phyloP scores from a whole-genome alignment of 2,888 invertebrate genomes.

The Drosophila robusta region DNA sequence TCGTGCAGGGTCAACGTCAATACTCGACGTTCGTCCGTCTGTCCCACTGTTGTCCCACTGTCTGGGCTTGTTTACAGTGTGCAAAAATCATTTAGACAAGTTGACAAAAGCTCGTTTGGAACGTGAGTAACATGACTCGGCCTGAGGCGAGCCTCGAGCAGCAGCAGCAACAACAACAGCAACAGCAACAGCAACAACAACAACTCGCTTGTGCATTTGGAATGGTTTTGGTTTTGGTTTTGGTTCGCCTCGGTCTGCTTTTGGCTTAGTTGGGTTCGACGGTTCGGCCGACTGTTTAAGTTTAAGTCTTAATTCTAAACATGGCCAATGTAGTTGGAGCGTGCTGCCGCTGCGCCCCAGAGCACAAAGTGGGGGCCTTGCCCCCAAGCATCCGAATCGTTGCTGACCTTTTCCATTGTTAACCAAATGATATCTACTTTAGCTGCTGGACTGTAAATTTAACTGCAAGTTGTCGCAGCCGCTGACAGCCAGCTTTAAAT shows the following conservation, averaged over 20 bases:
- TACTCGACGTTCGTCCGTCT: conserved; percentile 45
- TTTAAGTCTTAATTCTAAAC: conserved; percentile 79
- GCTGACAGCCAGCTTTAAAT: too few species aligned
- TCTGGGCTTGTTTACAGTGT: conserved; percentile 82
- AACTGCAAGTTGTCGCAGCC: neutral
- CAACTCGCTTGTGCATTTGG: conserved; percentile 35
- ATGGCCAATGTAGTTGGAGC: conserved; percentile 79
- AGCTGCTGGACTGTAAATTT: conserved; percentile 9
- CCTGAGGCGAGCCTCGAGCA: conserved; percentile 49
- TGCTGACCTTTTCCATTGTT: conserved; percentile 69
- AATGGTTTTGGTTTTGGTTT: conserved; percentile 45
- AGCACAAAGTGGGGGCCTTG: conserved; percentile 67
- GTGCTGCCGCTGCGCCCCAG: conserved; percentile 63
- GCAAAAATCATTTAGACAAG: conserved; percentile 83
- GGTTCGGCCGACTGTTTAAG: conserved; percentile 6
- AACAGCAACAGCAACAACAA: conserved; percentile 13
- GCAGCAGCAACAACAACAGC: conserved; percentile 9
- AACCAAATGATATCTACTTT: conserved; percentile 55
- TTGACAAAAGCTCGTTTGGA: conserved; percentile 84
- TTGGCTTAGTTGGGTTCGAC: conserved; percentile 36
- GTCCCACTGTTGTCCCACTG: conserved; percentile 49
- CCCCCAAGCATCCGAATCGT: conserved; percentile 54
- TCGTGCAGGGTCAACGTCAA: conserved; percentile 83
- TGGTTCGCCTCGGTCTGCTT: conserved; percentile 12
- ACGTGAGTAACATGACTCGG: conserved; percentile 84